Evolutionary conservation across 1,140 invertebrate genomes (phyloP), one percentile per base, ranked within the genome.

Genomic region (Drosophila nannoptera): DNA sequence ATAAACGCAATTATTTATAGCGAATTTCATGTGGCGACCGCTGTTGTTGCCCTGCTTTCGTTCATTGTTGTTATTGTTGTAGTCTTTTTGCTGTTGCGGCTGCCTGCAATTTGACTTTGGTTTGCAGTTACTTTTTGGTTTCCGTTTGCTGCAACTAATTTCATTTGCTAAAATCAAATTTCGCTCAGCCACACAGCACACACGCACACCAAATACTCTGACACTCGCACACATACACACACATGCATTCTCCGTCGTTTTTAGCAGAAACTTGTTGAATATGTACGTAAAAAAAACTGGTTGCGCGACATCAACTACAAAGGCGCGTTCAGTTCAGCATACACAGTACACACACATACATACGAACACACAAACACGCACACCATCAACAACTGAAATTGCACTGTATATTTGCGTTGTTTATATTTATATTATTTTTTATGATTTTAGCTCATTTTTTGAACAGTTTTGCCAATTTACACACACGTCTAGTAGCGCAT

Each of bases 221-320:
- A 31, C 33, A 65, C 54, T 38, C 16, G 42, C 53, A 59, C 22
- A 36, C 38, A 53, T 22, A 71, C 48, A 55, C 22, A 56, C 9
- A 11, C 63, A 55, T 60, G 49, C 55, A 64, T 38, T 55, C 62
- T 54, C 67, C 33, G 55, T 56, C 61, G 61, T 54, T 68, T 75
- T 72, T 73, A 73, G 70, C 73, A 76, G 71, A 76, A 76, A 76
- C 74, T 76, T 76, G 74, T 76, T 76, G 74, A 76, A 74, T 76
- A 70, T 70, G 67, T 59, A 72, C 40, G 69, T 72, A 63, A 52
- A 75, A 68, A 73, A 73, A 75, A 75, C 73, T 73, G 70, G 73
- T 75, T 73, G 69, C 59, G 69, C 69, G 69, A 71, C 64, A 72
- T 62, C 63, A 67, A 55, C 55, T 49, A 75, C 62, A 72, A 63